Base-by-base conservation (phyloP, 2,888 invertebrate species). In the Dolichomitus sp. region DNA sequence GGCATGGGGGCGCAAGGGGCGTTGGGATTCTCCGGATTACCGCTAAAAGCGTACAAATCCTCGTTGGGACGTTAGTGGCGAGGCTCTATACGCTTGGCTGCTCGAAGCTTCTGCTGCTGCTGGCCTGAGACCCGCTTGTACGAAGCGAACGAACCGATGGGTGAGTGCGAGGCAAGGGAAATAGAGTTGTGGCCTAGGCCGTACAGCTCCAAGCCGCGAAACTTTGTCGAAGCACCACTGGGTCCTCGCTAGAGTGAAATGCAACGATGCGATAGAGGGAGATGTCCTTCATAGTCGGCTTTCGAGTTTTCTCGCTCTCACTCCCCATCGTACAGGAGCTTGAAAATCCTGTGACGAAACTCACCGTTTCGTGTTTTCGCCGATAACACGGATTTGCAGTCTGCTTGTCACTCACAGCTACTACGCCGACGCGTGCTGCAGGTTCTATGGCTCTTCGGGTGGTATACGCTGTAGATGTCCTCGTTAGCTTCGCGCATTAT, bases 1-100 rank as follows among this genome's bases (percentile, higher is more conserved):
- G 76, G 63, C 63, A 48, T 27, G 70, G 17, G 83, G 76, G 69
- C 45, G 75, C 52, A 30, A 59, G 68, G 75, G 78, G 74, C 79
- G 85, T 83, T 82, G 83, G 73, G 73, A 69, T 63, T 69, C 72
- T 19, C 27, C 48, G 89, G 92, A 92, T 92, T 92, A 92, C 89
- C 86, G 90, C 88, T 92, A 91, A 92, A 92, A 92, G 91, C 91
- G 91, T 91, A 92, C 92, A 92, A 92, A 92, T 92, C 92, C 92
- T 88, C 87, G 85, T 86, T 72, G 81, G 61, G 81, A 86, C 86
- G 86, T 83, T 82, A 63, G 80, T 37, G 66, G 66, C 42, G 72
- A 69, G 69, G 66, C 40, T 66, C 12, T 42, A 37, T 37, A 66
- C 61, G 73, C 48, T 42, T 57, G 59, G 66, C 66, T 80, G 63